Evolutionary conservation across 2,113 vertebrate genomes (phyloP).

Genomic region (Anseranas semipalmata): DNA sequence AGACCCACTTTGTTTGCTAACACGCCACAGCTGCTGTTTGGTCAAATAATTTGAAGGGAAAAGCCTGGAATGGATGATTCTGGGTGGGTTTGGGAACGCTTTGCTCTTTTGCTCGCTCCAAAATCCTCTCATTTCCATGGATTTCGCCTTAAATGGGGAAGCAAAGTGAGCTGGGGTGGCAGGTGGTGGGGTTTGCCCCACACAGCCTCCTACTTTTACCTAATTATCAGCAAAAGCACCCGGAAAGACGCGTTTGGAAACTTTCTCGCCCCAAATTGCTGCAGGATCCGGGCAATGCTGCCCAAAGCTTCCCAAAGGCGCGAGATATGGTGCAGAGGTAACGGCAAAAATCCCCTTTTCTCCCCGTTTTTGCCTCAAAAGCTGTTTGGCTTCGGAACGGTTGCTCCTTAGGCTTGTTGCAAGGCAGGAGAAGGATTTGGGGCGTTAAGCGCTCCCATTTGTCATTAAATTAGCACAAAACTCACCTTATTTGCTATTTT

Average conservation of each 20-base stretch:
- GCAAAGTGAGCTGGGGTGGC: not conserved
- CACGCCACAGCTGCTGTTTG: rapidly evolving
- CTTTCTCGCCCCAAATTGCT: not conserved
- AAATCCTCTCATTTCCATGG: rapidly evolving
- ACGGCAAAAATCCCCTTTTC: not conserved
- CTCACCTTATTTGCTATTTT: not conserved
- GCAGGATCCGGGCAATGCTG: not conserved
- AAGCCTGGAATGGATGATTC: not conserved
- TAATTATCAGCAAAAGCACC: not conserved
- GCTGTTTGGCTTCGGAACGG: not conserved
- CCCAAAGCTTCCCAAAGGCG: not conserved
- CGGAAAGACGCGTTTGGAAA: not conserved
- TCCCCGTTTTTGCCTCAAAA: not conserved
- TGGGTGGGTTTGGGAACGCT: not conserved
- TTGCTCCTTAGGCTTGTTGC: not conserved
- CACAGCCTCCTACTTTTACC: not conserved
- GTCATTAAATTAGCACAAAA: not conserved
- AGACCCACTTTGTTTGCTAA: not conserved
- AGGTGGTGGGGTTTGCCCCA: not conserved
- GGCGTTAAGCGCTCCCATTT: not conserved
- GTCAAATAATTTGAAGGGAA: not conserved
- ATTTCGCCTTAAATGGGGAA: not conserved
- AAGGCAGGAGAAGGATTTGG: not conserved
- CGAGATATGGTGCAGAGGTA: rapidly evolving
- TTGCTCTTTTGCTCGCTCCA: not conserved